These are phyloP conservation scores for Hippotragus niger DNA, from an alignment of 2,113 vertebrate genomes.

Conservation along the genomic window DNA sequence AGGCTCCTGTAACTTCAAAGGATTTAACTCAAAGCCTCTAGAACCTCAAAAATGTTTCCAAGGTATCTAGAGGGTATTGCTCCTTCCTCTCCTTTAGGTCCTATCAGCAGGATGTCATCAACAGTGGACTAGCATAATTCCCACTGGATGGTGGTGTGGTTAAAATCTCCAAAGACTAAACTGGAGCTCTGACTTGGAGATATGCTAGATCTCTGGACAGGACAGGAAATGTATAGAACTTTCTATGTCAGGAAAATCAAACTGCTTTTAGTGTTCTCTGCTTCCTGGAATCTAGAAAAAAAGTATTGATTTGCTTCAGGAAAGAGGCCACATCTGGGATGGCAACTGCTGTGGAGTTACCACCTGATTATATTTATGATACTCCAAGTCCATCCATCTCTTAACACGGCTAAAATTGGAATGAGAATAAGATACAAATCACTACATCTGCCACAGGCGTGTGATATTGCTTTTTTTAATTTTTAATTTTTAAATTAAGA, in stretches of 20 bases:
- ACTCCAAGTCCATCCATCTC: background rate
- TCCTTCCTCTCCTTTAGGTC: background rate
- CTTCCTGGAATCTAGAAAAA: background rate
- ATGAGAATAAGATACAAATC: background rate
- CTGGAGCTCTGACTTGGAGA: background rate
- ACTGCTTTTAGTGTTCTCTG: background rate
- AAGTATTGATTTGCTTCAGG: background rate
- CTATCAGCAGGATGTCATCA: background rate
- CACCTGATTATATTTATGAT: background rate
- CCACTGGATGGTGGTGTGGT: background rate
- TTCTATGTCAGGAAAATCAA: background rate
- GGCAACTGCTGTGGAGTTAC: background rate
- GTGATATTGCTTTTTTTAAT: background rate
- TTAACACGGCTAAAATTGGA: background rate
- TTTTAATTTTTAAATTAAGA: background rate
- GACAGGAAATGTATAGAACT: background rate
- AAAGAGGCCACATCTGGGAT: background rate
- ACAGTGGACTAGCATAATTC: background rate
- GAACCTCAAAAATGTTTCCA: background rate
- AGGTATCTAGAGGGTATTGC: background rate
- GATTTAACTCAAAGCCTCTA: background rate
- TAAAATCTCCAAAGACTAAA: slow-evolving; percentile 1
- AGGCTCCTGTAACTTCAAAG: background rate
- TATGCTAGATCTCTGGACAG: background rate
- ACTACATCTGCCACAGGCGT: background rate